These are phyloP conservation scores for Phyllopteryx taeniolatus DNA, from an alignment of 2,113 vertebrate genomes.

Conservation along the genomic window DNA sequence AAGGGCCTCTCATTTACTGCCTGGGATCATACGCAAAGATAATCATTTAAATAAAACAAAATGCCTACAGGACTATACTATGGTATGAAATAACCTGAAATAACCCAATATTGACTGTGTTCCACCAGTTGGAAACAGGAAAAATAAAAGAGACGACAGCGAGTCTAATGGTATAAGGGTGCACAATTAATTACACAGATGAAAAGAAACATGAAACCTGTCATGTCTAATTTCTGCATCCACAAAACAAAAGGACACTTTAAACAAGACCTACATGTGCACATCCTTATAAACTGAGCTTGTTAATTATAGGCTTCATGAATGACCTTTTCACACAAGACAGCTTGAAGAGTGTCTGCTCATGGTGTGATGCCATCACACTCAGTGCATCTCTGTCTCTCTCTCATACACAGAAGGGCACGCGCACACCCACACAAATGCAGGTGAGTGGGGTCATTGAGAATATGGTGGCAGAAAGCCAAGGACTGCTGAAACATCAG, in stretches of 20 bases:
- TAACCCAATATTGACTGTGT: background rate
- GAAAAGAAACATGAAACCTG: slow-evolving; percentile 39
- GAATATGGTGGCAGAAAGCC: slow-evolving; percentile 49
- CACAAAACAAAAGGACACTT: slow-evolving; percentile 16
- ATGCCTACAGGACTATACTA: too few relatives aligned
- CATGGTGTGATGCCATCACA: slow-evolving; percentile 17
- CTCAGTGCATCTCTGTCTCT: background rate
- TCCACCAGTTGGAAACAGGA: background rate
- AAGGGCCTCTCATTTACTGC: background rate
- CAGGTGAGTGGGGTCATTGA: slow-evolving; percentile 55
- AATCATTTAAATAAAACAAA: background rate
- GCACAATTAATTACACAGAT: slow-evolving; percentile 41
- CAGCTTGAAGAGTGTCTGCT: slow-evolving; percentile 27
- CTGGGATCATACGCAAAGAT: background rate
- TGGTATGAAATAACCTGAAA: background rate
- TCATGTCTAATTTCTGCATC: slow-evolving; percentile 20
- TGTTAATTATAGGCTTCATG: slow-evolving; percentile 24
- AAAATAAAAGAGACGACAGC: slow-evolving; percentile 10
- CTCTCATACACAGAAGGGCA: background rate
- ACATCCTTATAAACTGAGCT: background rate
- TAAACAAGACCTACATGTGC: background rate
- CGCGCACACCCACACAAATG: background rate
- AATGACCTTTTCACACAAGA: slow-evolving; percentile 28
- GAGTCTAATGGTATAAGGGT: slow-evolving; percentile 27
- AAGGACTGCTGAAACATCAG: slow-evolving; percentile 47